Conservation (phyloP, 2,888 invertebrate species). For the Hyppa rectilinea region DNA sequence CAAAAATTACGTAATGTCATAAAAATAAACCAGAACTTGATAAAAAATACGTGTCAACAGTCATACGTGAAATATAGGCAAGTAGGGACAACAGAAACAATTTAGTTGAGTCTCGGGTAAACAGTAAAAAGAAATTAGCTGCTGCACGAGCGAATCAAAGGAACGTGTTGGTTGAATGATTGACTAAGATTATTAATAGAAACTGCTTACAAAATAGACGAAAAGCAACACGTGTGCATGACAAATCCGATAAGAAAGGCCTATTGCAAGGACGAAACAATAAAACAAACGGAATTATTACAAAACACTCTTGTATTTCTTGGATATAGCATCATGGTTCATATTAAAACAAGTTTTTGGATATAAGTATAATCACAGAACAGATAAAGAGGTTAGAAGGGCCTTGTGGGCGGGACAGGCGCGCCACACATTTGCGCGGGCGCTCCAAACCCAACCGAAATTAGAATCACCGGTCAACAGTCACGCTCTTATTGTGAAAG, state of each 20-base stretch:
- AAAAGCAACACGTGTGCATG: constrained; percentile 38
- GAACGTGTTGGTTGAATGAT: constrained; percentile 31
- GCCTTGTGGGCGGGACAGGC: too few species aligned
- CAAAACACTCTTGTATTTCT: constrained; percentile 2
- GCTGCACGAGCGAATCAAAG: constrained; percentile 20
- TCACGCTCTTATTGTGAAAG: too few species aligned
- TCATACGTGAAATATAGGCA: not conserved
- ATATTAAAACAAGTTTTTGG: not conserved
- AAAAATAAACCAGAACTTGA: not conserved
- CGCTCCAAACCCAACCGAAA: too few species aligned
- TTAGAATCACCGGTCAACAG: too few species aligned
- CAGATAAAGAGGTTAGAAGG: too few species aligned
- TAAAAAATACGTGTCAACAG: too few species aligned
- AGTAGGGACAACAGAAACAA: not conserved
- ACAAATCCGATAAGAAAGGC: constrained; percentile 37
- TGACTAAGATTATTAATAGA: constrained; percentile 48
- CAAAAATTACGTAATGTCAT: not conserved
- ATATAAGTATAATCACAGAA: too few species aligned
- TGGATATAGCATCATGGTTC: not conserved
- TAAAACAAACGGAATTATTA: constrained; percentile 11
- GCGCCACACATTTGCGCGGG: too few species aligned
- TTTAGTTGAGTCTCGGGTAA: not conserved
- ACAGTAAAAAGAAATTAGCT: constrained; percentile 6
- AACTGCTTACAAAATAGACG: constrained; percentile 41
- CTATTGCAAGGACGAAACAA: constrained; percentile 22